A percentile compares a stretch with the other conserved stretches of the same genome.
These are phyloP conservation scores for Drosophila prostipennis DNA, from an alignment of 2,888 invertebrate genomes.

Conservation along the genomic window DNA sequence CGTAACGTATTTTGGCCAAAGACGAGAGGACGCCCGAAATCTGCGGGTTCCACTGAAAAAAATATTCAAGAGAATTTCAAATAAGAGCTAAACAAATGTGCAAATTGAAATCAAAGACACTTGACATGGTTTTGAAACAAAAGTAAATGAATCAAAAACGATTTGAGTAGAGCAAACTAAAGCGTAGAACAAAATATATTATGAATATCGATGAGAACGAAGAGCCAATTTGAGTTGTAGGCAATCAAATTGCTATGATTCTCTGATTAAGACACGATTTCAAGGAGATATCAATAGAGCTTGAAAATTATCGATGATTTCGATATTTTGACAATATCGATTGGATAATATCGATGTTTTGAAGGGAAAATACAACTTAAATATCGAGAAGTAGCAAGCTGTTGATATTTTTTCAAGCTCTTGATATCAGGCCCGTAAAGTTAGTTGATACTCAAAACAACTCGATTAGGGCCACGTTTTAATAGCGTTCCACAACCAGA, in stretches of 20 bases:
- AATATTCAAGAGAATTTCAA: constrained; percentile 11
- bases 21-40: constrained; percentile 51
- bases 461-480: constrained; percentile 46
- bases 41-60: constrained; percentile 6
- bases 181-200: constrained; percentile 48
- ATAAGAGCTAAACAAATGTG: constrained; percentile 60
- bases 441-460: constrained; percentile 1
- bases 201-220: constrained; percentile 33
- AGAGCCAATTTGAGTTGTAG: constrained; percentile 43
- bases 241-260: constrained; percentile 44
- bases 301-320: too few relatives aligned
- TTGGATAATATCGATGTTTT: too few relatives aligned
- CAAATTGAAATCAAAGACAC: constrained; percentile 71
- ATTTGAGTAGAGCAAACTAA: constrained; percentile 43
- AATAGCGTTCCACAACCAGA: constrained; percentile 54
- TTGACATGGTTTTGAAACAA: constrained; percentile 64
- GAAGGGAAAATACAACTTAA: too few relatives aligned
- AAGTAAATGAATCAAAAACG: constrained; percentile 62
- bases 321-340: too few relatives aligned
- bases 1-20: constrained; percentile 47
- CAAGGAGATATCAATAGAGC: constrained; percentile 6
- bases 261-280: constrained; percentile 31
- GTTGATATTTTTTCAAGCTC: too few relatives aligned
- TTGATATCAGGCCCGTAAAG: constrained; percentile 7
- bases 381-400: too few relatives aligned